Percentiles rank a stretch among this genome's conserved stretches.
Evolutionary conservation across 2,888 invertebrate genomes (phyloP).

Genomic region (Leptopilina myrica): DNA sequence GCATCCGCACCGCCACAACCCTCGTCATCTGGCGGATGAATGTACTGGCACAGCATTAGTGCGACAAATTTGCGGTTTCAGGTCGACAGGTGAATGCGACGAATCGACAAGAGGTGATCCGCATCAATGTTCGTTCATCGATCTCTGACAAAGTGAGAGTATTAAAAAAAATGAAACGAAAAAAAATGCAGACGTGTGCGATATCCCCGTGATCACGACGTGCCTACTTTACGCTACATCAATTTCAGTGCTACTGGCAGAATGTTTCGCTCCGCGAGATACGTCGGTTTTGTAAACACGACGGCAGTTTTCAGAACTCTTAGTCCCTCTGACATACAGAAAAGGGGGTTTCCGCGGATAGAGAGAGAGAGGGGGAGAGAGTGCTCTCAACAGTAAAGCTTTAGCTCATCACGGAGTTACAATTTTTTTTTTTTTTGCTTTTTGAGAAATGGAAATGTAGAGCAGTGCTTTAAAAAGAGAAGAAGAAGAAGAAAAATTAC

Average conservation of each 20-base stretch:
- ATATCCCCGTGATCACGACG: slow-evolving; percentile 34
- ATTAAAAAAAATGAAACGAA: slow-evolving; percentile 10
- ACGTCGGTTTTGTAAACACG: slow-evolving; percentile 40
- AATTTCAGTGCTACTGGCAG: slow-evolving; percentile 35
- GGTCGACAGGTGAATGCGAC: slow-evolving; percentile 48
- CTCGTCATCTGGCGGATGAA: slow-evolving; percentile 23
- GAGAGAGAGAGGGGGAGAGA: background rate
- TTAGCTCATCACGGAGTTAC: slow-evolving; percentile 18
- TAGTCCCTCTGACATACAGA: slow-evolving; percentile 35
- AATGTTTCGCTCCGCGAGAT: slow-evolving; percentile 39
- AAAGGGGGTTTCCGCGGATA: background rate
- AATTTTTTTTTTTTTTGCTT: slow-evolving; percentile 13
- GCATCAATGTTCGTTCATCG: slow-evolving; percentile 46
- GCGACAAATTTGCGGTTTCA: slow-evolving; percentile 58
- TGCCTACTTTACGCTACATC: slow-evolving; percentile 36
- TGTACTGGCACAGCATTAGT: slow-evolving; percentile 47
- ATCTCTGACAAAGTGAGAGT: slow-evolving; percentile 34
- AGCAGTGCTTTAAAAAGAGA: too few species aligned
- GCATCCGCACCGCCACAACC: slow-evolving; percentile 1
- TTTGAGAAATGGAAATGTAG: background rate
- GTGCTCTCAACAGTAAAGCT: slow-evolving; percentile 27
- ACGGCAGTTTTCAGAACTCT: slow-evolving; percentile 33
- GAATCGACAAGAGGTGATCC: slow-evolving; percentile 58
- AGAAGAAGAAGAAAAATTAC: too few species aligned
- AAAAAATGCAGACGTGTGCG: slow-evolving; percentile 8